These are phyloP conservation scores for Apomyelois bistriatella DNA, from an alignment of 2,888 invertebrate species.

Conservation along the genomic window DNA sequence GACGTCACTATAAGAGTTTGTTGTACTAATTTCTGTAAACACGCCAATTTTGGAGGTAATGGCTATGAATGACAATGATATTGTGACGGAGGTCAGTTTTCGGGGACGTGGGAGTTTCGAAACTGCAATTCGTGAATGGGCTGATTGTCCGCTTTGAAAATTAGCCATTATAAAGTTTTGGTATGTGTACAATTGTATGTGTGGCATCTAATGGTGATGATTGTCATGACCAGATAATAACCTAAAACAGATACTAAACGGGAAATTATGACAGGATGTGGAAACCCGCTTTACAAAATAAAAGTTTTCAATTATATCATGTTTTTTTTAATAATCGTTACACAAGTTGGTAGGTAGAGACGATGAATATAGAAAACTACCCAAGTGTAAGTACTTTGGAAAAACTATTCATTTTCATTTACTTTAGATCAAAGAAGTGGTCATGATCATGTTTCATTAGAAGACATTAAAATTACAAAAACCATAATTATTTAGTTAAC, in stretches of 20 bases:
- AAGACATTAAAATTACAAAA: too few relatives aligned
- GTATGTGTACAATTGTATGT: background rate
- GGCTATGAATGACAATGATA: constrained; percentile 45
- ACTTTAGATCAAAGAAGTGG: too few relatives aligned
- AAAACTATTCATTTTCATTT: too few relatives aligned
- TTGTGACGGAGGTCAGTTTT: constrained; percentile 37
- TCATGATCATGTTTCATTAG: too few relatives aligned
- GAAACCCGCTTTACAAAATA: too few relatives aligned
- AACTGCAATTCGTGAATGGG: constrained; percentile 14
- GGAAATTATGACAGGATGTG: background rate
- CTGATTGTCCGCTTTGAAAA: constrained; percentile 14
- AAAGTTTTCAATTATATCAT: too few relatives aligned
- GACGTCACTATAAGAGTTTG: constrained; percentile 28
- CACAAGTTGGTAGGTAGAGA: too few relatives aligned
- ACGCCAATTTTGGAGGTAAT: constrained; percentile 49
- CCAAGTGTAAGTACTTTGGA: too few relatives aligned
- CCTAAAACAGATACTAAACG: background rate
- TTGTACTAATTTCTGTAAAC: constrained; percentile 44
- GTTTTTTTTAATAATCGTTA: too few relatives aligned
- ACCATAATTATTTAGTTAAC: too few relatives aligned
- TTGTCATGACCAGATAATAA: background rate
- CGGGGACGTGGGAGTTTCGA: constrained; percentile 36
- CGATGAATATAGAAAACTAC: too few relatives aligned
- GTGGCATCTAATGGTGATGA: constrained; percentile 4
- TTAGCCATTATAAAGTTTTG: constrained; percentile 4